A percentile compares a stretch with the other conserved stretches of the same genome.
Conservation (phyloP, 2,113 vertebrate genomes). For the Malurus melanocephalus region DNA sequence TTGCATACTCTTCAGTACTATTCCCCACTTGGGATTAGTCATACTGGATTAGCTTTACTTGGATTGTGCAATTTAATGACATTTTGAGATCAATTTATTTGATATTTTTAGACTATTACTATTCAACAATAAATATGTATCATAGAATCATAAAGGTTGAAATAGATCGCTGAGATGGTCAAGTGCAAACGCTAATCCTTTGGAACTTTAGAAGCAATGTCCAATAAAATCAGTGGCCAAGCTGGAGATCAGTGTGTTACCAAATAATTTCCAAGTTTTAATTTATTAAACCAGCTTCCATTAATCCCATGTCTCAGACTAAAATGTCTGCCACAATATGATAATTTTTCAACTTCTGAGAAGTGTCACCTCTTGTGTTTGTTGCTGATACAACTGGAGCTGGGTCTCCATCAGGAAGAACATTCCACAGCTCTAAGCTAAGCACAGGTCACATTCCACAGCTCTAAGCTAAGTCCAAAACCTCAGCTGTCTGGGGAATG, state of each 20-base stretch:
- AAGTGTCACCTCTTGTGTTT: neutral
- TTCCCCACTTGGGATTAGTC: neutral
- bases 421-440: neutral
- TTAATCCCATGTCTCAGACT: neutral
- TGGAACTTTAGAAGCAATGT: neutral
- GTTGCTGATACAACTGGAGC: neutral
- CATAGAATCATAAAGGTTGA: neutral
- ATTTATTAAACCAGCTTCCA: neutral
- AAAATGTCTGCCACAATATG: neutral
- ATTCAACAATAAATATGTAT: neutral
- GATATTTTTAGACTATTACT: neutral
- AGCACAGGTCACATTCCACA: neutral
- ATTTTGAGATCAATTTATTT: neutral
- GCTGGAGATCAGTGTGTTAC: fast-evolving
- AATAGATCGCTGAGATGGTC: neutral
- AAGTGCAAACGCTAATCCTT: neutral
- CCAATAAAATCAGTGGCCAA: neutral
- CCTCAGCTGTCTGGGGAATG: neutral
- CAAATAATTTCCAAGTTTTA: neutral
- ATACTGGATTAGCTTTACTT: neutral
- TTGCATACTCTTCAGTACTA: neutral
- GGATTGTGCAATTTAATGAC: neutral
- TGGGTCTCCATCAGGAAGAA: neutral
- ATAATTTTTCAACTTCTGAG: neutral
- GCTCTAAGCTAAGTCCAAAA: neutral